Percentiles rank a stretch among this genome's conserved stretches.
Conservation (phyloP, 2,797 vertebrate genomes). For the Neostethus bicornis region DNA sequence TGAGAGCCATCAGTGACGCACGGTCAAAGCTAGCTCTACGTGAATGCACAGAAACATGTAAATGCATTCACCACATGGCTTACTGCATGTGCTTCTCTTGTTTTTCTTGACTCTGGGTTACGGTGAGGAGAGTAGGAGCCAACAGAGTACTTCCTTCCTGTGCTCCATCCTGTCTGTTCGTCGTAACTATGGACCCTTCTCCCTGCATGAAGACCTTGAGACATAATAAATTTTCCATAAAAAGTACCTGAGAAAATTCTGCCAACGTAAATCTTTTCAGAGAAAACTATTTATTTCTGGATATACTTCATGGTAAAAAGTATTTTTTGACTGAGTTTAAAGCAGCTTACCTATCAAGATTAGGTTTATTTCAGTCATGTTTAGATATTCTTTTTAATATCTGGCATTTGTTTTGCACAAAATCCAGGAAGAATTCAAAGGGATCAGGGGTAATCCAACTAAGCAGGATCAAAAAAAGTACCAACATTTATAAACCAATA, state of each 20-base stretch:
- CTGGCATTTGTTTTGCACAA: no score
- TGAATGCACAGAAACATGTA: slow-evolving; percentile 28
- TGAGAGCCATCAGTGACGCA: slow-evolving; percentile 15
- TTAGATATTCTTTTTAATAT: no score
- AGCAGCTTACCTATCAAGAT: no score
- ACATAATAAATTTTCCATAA: slow-evolving; percentile 28
- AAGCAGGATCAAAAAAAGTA: no score
- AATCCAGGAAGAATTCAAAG: no score
- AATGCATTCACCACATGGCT: slow-evolving; percentile 53
- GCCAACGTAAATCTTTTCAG: neutral
- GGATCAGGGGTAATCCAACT: no score
- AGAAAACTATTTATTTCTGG: no score
- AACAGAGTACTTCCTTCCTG: slow-evolving; percentile 49
- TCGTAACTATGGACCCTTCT: neutral
- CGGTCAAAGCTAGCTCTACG: slow-evolving; percentile 16
- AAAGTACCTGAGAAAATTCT: slow-evolving; percentile 18
- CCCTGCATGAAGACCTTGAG: slow-evolving; percentile 16
- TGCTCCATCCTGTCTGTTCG: slow-evolving; percentile 38
- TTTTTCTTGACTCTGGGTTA: slow-evolving; percentile 48
- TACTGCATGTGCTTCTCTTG: slow-evolving; percentile 23
- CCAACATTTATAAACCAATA: no score
- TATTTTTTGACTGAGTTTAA: neutral
- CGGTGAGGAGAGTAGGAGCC: slow-evolving; percentile 23
- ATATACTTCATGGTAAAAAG: neutral
- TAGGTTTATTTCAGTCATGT: no score